Evolutionary conservation across 1,140 invertebrate species (phyloP).

Genomic region (Drosophila fuyamai): DNA sequence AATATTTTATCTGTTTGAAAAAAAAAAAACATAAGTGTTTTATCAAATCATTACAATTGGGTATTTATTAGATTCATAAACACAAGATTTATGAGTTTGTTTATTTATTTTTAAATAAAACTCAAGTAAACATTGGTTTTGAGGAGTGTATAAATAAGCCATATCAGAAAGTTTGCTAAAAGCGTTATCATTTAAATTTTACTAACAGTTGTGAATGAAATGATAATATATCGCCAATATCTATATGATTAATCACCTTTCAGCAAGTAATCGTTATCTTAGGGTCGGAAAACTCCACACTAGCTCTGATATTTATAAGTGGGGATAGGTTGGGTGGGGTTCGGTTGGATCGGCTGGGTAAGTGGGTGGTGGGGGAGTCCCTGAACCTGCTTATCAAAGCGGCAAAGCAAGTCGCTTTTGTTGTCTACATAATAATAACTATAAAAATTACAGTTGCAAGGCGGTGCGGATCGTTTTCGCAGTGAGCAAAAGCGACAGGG

Average conservation of each 20-base stretch:
- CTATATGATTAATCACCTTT: conserved; percentile 30
- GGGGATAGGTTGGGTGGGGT: conserved; percentile 2
- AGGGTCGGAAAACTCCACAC: conserved; percentile 20
- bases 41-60: neutral
- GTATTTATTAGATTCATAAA: conserved; percentile 9
- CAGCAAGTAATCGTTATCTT: conserved; percentile 14
- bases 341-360: conserved; percentile 7
- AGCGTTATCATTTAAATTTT: conserved; percentile 9
- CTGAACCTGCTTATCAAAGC: conserved; percentile 80
- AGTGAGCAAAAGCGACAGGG: conserved; percentile 51
- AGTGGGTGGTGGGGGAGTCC: conserved; percentile 26
- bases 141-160: neutral
- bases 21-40: neutral
- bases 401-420: conserved; percentile 40
- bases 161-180: conserved; percentile 1
- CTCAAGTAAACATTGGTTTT: neutral
- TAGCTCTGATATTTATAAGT: neutral
- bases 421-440: conserved; percentile 72
- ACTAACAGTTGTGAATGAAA: conserved; percentile 29
- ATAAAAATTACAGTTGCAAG: conserved; percentile 76
- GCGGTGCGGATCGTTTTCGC: conserved; percentile 48
- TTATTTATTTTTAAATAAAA: conserved; percentile 2
- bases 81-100: neutral
- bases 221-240: conserved; percentile 14
- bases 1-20: too few relatives aligned